Base-by-base conservation (phyloP, 2,797 vertebrate species). In the Manis crassicaudata region DNA sequence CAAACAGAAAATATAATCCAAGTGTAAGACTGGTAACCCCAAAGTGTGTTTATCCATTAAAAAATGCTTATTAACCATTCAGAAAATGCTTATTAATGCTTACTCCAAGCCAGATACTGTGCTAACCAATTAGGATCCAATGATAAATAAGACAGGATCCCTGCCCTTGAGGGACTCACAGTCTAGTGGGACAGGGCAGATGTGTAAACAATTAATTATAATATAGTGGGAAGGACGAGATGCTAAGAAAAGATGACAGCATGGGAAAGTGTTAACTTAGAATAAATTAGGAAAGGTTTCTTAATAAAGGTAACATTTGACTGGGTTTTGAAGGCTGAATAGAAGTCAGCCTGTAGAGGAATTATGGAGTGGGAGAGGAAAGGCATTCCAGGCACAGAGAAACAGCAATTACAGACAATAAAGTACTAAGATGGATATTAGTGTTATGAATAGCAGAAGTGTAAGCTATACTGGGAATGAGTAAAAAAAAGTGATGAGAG, bases 1-100 rank as follows among this genome's bases (percentile, higher is more conserved):
- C 76, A 80, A 12, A 91, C 0, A 65, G 27, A 96, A 96, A 90
- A 93, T 83, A 92, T 40, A 95, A 85, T 62, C 29, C 58, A 81
- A 17, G 5, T 92, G 13, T n/a, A 96, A 90, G 21, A 80, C 6
- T 73, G 18, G 37, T 37, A 88, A 52, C 18, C n/a, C 46, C 56
- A 92, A 95, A 93, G 67, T 60, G 10, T 73, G 20, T 76, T 81
- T 90, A 54, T 35, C 35, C 37, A 58, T 62, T 83, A 63, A 93
- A 92, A 88, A 63, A 68, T 11, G 29, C 21, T 63, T 76, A 92
- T 46, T 65, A 88, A 52, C 14, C 27, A 63, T 20, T 46, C 46
- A 46, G 92, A 92, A 88, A 63, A 68, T 11, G 29, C 21, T 63
- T 76, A 92, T 46, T 65, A 88, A 52, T 14, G 23, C 14, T 92